Conservation (phyloP, 2,888 invertebrate genomes). For the Synergus laeviventris region DNA sequence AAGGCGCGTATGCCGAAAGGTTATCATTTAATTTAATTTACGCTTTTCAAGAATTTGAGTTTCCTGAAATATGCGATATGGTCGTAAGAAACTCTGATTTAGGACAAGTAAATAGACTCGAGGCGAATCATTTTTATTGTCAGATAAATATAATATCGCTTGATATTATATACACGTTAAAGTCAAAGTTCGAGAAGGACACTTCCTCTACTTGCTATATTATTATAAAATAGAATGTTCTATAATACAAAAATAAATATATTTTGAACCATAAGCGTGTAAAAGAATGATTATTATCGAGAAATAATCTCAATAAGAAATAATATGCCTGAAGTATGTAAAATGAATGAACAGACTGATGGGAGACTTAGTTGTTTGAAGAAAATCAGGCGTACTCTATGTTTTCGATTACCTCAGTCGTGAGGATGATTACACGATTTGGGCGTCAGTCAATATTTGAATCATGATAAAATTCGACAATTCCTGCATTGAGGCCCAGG, state of each 20-base stretch:
- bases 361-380: neutral
- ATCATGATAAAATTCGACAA: conserved; percentile 50
- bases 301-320: neutral
- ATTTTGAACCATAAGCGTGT: too few species aligned
- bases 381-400: conserved; percentile 3
- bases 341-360: neutral
- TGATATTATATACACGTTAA: neutral
- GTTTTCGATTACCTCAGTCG: conserved; percentile 30
- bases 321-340: neutral
- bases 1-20: conserved; percentile 19
- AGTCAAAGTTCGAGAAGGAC: neutral
- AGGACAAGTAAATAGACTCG: conserved; percentile 11
- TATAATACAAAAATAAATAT: too few species aligned
- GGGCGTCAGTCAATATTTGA: conserved; percentile 38
- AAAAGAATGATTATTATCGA: neutral
- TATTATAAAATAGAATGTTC: too few species aligned
- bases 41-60: conserved; percentile 18
- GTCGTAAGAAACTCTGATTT: conserved; percentile 7
- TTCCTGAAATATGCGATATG: neutral
- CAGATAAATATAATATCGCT: conserved; percentile 24
- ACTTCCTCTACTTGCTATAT: conserved; percentile 3
- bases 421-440: conserved; percentile 21
- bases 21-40: conserved; percentile 37
- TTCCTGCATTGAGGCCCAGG: conserved; percentile 46
- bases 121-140: conserved; percentile 1